A percentile compares a stretch with the other conserved stretches of the same genome.
Conservation (phyloP, 35 echinoderm and acorn worm genomes). For the Amphiura filiformis region DNA sequence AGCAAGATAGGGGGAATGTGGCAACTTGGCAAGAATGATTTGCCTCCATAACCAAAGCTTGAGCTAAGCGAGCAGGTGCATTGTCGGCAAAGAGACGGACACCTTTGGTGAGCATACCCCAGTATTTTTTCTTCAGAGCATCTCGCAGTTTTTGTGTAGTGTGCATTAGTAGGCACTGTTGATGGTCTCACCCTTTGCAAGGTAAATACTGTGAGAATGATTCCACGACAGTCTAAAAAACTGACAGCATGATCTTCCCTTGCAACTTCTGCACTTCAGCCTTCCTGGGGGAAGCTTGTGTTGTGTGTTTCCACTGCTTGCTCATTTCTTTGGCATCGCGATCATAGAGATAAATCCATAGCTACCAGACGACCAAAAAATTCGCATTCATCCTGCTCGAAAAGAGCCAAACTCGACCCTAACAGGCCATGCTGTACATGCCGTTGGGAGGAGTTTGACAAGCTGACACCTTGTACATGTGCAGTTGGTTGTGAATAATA, state of each 20-base stretch:
- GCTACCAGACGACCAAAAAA: constrained; percentile 10
- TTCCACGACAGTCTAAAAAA: constrained; percentile 25
- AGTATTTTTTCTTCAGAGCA: constrained; percentile 25
- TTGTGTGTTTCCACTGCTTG: constrained; percentile 25
- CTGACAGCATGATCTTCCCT: constrained; percentile 19
- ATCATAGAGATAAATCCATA: constrained; percentile 25
- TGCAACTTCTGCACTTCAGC: not conserved
- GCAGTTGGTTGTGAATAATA: constrained; percentile 29
- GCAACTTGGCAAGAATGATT: not conserved
- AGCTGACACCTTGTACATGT: constrained; percentile 19
- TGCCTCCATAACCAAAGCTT: constrained; percentile 11
- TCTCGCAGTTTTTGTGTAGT: constrained; percentile 5
- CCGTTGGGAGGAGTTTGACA: not conserved
- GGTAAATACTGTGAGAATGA: constrained; percentile 15
- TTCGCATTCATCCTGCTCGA: constrained; percentile 4
- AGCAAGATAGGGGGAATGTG: not conserved
- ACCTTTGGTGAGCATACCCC: constrained; percentile 11
- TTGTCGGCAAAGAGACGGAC: constrained; percentile 18
- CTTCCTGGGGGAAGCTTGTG: not conserved
- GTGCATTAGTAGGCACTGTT: constrained; percentile 6
- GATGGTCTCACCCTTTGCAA: constrained; percentile 5
- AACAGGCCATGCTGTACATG: not conserved
- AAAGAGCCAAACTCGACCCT: constrained; percentile 7
- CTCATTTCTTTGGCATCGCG: constrained; percentile 19
- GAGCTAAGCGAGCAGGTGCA: constrained; percentile 11